These are phyloP conservation scores for Orycteropus afer DNA, from an alignment of 2,113 vertebrate species.

Conservation along the genomic window DNA sequence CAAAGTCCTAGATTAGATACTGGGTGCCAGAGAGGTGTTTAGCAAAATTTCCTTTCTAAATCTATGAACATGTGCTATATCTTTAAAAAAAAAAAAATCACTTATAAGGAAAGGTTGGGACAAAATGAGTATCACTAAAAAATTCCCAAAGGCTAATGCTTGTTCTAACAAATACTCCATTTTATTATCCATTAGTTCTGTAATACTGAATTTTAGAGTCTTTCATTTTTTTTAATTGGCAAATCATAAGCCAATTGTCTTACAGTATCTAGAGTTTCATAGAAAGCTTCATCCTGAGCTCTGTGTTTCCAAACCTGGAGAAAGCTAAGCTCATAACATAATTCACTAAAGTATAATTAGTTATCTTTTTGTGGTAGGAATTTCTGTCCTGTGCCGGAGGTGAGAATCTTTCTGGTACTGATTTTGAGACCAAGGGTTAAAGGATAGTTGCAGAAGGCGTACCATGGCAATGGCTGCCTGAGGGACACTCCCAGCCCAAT, in stretches of 20 bases:
- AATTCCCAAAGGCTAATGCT: slow-evolving; percentile 41
- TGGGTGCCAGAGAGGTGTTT: not conserved
- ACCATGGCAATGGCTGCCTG: not conserved
- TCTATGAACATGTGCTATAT: slow-evolving; percentile 63
- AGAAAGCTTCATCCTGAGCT: slow-evolving; percentile 14
- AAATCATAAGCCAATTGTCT: not conserved
- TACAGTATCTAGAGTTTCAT: slow-evolving; percentile 22
- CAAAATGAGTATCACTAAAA: not conserved
- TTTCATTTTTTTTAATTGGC: slow-evolving; percentile 60
- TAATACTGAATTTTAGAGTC: slow-evolving; percentile 57
- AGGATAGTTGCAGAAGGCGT: slow-evolving; percentile 23
- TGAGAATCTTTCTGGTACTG: slow-evolving; percentile 46
- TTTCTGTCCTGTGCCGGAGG: slow-evolving; percentile 46
- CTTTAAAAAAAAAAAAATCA: slow-evolving; percentile 48
- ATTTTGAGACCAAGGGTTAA: slow-evolving; percentile 60
- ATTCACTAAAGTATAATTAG: not conserved
- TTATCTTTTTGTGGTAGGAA: slow-evolving; percentile 40
- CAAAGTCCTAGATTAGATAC: not conserved
- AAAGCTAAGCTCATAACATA: slow-evolving; percentile 25
- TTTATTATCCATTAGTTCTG: slow-evolving; percentile 23
- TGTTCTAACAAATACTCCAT: slow-evolving; percentile 2
- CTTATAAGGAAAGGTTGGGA: slow-evolving; percentile 46
- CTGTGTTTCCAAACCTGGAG: slow-evolving; percentile 11
- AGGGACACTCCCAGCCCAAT: not conserved
- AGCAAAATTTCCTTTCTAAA: not conserved